Conservation (phyloP, 1,140 invertebrate genomes). For the Drosophila ambigua region DNA sequence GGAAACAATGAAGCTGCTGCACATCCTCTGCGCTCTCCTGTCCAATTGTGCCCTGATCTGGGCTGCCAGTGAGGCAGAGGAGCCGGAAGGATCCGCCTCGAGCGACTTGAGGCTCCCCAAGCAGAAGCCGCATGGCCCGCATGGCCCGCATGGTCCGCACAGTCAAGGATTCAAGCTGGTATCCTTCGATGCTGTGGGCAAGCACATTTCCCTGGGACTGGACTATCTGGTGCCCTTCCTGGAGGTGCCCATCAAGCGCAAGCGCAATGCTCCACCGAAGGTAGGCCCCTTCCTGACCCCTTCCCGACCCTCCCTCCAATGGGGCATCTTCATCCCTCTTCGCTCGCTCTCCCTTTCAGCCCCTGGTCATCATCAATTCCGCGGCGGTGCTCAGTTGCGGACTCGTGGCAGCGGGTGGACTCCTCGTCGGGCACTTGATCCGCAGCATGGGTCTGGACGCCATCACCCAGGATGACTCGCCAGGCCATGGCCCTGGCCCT, state of each 20-base stretch:
- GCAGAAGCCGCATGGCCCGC: constrained; percentile 15
- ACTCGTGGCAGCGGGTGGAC: constrained; percentile 51
- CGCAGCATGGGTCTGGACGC: constrained; percentile 59
- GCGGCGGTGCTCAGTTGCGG: constrained; percentile 66
- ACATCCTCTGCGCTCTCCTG: constrained; percentile 31
- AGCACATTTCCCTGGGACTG: constrained; percentile 63
- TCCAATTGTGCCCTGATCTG: constrained; percentile 22
- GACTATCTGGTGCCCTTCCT: constrained; percentile 75
- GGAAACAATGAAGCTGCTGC: constrained; percentile 52
- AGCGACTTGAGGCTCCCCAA: constrained; percentile 4
- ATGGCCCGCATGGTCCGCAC: background rate
- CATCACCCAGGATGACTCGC: constrained; percentile 26
- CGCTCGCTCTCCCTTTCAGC: constrained; percentile 17
- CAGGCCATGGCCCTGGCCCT: background rate
- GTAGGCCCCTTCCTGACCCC: constrained; percentile 15
- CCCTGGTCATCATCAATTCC: constrained; percentile 63
- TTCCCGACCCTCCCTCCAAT: no score
- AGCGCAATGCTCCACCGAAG: constrained; percentile 53
- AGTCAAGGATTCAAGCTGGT: constrained; percentile 51
- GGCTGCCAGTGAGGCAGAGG: constrained; percentile 37
- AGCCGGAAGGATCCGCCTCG: background rate
- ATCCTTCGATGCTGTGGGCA: constrained; percentile 65
- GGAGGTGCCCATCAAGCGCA: constrained; percentile 66
- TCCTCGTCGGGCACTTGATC: constrained; percentile 59
- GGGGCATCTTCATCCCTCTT: no score